A percentile compares a stretch with the other conserved stretches of the same genome.
phyloP scores from a whole-genome alignment of 2,113 vertebrate species.

The Sakesphorus luctuosus region DNA sequence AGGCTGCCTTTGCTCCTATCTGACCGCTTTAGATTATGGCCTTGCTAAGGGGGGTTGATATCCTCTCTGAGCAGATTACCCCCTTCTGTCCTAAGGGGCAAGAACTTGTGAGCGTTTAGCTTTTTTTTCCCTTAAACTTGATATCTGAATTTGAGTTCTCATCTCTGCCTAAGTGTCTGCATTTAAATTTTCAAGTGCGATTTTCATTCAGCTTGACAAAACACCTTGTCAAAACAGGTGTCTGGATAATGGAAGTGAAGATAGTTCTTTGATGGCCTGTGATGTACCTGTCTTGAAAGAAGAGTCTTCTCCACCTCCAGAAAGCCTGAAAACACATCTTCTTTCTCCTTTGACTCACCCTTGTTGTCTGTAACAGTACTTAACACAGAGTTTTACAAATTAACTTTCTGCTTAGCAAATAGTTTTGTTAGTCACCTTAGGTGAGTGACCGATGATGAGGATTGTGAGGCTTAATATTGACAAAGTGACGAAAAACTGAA shows the following conservation, averaged over 20 bases:
- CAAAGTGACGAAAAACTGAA: background rate
- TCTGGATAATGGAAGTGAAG: background rate
- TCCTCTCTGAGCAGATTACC: background rate
- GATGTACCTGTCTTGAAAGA: background rate
- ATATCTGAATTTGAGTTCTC: background rate
- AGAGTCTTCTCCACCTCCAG: background rate
- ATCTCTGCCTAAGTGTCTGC: background rate
- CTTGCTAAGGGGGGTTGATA: background rate
- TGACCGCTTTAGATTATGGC: background rate
- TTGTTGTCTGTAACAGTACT: background rate
- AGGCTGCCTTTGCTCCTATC: background rate
- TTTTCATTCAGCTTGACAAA: background rate
- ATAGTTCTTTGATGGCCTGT: background rate
- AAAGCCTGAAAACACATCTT: background rate
- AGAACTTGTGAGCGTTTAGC: background rate
- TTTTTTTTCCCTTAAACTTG: background rate
- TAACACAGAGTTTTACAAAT: background rate
- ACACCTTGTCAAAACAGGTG: too few relatives aligned
- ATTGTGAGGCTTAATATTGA: background rate
- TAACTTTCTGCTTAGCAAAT: background rate
- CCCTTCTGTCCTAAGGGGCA: background rate
- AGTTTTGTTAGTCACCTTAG: background rate
- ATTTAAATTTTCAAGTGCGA: background rate
- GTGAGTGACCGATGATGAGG: background rate
- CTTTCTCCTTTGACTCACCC: background rate